Evolutionary conservation across 2,797 vertebrate genomes (phyloP).

Genomic region (Alauda arvensis): DNA sequence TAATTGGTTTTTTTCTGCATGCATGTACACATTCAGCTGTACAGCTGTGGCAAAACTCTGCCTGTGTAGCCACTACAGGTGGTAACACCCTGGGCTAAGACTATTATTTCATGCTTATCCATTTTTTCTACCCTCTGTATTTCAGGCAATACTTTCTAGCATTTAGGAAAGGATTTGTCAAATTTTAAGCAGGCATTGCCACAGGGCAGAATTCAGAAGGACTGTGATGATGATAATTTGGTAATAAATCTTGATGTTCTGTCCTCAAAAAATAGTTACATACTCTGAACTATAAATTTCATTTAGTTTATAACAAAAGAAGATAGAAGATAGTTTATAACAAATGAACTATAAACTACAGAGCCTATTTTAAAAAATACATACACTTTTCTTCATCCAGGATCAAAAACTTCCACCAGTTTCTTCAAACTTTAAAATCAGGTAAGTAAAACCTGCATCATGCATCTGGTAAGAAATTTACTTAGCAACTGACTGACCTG

Average conservation of each 20-base stretch:
- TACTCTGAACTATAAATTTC: not conserved
- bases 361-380: not conserved
- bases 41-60: not conserved
- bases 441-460: not conserved
- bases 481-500: not conserved
- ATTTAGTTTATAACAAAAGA: not conserved
- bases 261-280: not conserved
- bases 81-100: not conserved
- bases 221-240: not conserved
- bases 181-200: not conserved
- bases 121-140: not conserved
- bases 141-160: not conserved
- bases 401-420: not conserved
- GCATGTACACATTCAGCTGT: not conserved
- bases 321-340: not conserved
- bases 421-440: not conserved
- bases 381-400: not conserved
- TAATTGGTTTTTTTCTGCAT: rapidly evolving
- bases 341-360: not conserved
- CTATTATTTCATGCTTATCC: not conserved
- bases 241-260: not conserved
- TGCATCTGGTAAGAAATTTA: not conserved
- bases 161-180: not conserved
- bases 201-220: not conserved
- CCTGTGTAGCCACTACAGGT: not conserved